Percentiles rank a stretch among this genome's conserved stretches.
These are phyloP conservation scores for Spilarctia lutea DNA, from an alignment of 2,888 invertebrate genomes.

Conservation along the genomic window DNA sequence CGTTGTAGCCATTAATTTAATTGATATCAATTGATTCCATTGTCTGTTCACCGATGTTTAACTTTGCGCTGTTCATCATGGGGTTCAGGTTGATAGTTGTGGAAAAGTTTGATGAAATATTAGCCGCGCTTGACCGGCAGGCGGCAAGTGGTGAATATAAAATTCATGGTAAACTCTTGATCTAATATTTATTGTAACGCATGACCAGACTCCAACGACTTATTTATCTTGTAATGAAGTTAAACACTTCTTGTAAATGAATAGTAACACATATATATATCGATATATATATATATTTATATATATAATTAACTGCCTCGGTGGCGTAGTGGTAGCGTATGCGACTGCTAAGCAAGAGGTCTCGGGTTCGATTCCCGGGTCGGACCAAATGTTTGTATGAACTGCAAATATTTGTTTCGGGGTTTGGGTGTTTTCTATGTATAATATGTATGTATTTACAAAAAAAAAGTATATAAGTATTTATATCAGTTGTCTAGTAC, in stretches of 20 bases:
- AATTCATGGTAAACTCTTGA: slow-evolving; percentile 27
- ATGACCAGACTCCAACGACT: slow-evolving; percentile 5
- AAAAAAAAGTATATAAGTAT: no score
- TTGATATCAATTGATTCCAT: slow-evolving; percentile 1
- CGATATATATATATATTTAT: no score
- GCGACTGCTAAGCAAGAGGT: no score
- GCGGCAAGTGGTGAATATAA: not conserved
- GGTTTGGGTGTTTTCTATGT: no score
- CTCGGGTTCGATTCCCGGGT: no score
- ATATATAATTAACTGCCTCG: no score
- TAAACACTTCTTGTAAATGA: slow-evolving; percentile 1
- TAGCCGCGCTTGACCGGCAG: slow-evolving; percentile 20
- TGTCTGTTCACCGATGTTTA: slow-evolving; percentile 5
- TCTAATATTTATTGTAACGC: slow-evolving; percentile 25
- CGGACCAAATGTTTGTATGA: no score
- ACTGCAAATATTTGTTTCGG: no score
- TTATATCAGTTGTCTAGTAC: no score
- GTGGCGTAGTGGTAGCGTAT: no score
- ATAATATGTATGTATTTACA: no score
- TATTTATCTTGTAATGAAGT: slow-evolving; percentile 11
- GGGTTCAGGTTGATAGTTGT: slow-evolving; percentile 1
- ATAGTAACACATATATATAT: not conserved
- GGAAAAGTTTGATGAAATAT: slow-evolving; percentile 22
- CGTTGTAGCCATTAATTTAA: not conserved
- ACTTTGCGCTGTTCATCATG: slow-evolving; percentile 15